These are phyloP conservation scores for Pollachius pollachius DNA, from an alignment of 2,113 vertebrate genomes.

Conservation along the genomic window DNA sequence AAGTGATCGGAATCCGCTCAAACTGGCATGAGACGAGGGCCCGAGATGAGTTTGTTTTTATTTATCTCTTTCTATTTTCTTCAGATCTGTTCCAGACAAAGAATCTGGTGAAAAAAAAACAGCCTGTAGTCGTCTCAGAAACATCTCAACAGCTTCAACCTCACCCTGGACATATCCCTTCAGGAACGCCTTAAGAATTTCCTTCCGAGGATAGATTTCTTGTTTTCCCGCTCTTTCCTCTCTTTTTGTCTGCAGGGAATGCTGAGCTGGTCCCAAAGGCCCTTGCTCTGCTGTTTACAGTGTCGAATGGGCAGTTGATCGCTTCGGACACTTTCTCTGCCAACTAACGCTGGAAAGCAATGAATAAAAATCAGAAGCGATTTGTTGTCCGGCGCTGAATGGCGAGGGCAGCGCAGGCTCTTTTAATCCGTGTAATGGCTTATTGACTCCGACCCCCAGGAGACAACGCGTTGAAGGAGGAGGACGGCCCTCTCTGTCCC, in stretches of 20 bases:
- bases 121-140: slow-evolving; percentile 43
- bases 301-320: slow-evolving; percentile 57
- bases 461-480: slow-evolving; percentile 54
- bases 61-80: too few species aligned
- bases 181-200: slow-evolving; percentile 49
- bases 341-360: slow-evolving; percentile 72
- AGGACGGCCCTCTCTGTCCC: slow-evolving; percentile 46
- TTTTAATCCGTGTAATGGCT: slow-evolving; percentile 72
- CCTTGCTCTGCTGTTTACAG: slow-evolving; percentile 55
- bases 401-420: slow-evolving; percentile 47
- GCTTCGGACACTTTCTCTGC: slow-evolving; percentile 73
- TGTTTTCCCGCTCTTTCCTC: slow-evolving; percentile 35
- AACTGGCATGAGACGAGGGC: too few species aligned
- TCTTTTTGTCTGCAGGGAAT: neutral
- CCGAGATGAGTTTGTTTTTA: too few species aligned
- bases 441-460: slow-evolving; percentile 73
- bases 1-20: too few species aligned
- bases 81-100: slow-evolving; percentile 58
- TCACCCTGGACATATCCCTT: slow-evolving; percentile 48
- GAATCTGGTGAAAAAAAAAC: slow-evolving; percentile 50
- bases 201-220: slow-evolving; percentile 52
- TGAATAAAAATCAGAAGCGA: slow-evolving; percentile 82
- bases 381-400: slow-evolving; percentile 66
- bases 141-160: slow-evolving; percentile 39
- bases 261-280: slow-evolving; percentile 55